Base-by-base conservation (phyloP, 2,113 vertebrate genomes). In the Heptranchias perlo region DNA sequence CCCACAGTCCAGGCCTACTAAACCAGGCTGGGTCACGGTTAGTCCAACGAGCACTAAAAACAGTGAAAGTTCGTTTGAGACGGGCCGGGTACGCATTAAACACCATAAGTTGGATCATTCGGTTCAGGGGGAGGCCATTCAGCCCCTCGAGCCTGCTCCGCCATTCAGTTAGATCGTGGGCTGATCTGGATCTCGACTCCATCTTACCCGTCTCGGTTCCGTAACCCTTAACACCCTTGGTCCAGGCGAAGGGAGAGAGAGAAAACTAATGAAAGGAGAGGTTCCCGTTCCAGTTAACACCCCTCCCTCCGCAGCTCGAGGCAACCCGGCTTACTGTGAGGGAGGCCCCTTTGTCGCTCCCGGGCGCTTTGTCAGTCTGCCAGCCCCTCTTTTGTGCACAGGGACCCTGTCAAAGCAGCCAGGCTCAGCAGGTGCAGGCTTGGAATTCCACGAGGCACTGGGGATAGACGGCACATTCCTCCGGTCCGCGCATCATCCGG, bases 351-450 rank as follows among this genome's bases (percentile, higher is more conserved):
- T 86, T 58, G 54, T 31, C 16, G 54, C 13, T n/a, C 31, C 86
- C 1, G 5, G 5, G 0, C 35, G 0, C 35, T 92, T 61, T 92
- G 87, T 92, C 54, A 31, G 52, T 54, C 13, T n/a, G 87, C 13
- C 54, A 49, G 54, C 28, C 31, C 54, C 87, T 92, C n/a, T 92
- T 61, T 54, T 92, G 31, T 35, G 35, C 16, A 6, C 11, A 28
- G 35, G 4, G 54, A 14, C 18, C 16, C 52, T 61, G 52, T 61
- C 52, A 10, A 61, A 92, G 54, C 54, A 35, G n/a, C 31, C 8
- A 61, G 49, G 28, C 87, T 61, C 31, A 52, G n/a, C 87, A 91
- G 87, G 87, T 91, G 87, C 87, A 11, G 87, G 52, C 87, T 91
- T 61, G 1, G 54, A 11, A 92, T 92, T 92, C 87, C 87, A n/a